phyloP scores from a whole-genome alignment of 92 coral and sea anemone species.

The Palythoa grandis region DNA sequence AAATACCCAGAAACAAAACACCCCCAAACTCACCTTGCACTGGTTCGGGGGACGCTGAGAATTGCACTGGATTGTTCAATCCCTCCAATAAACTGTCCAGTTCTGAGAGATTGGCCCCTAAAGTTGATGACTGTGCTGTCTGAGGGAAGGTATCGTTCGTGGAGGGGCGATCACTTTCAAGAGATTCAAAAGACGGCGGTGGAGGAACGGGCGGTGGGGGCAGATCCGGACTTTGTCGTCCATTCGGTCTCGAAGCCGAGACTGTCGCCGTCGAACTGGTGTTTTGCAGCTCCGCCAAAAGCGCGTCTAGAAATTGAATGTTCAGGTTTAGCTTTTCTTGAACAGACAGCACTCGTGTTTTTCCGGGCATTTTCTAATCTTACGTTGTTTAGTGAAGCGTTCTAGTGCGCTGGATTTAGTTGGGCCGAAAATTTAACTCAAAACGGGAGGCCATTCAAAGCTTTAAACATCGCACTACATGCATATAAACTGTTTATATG shows the following conservation, averaged over 20 bases:
- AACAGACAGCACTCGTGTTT: constrained; percentile 75
- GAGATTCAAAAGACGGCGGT: constrained; percentile 83
- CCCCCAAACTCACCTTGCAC: constrained; percentile 1
- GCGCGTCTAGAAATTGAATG: constrained; percentile 95
- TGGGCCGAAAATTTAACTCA: not conserved
- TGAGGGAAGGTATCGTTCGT: constrained; percentile 64
- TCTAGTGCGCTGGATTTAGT: constrained; percentile 13
- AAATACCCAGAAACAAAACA: not conserved
- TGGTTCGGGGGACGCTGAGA: constrained; percentile 52
- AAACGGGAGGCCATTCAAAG: constrained; percentile 10
- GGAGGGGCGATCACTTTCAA: constrained; percentile 63
- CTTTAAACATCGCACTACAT: constrained; percentile 15
- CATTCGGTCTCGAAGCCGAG: constrained; percentile 52
- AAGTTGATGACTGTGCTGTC: constrained; percentile 70
- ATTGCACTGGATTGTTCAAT: constrained; percentile 72
- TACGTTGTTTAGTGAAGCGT: not conserved
- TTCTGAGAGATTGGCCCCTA: constrained; percentile 94
- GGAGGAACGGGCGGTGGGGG: constrained; percentile 94
- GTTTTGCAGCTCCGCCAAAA: constrained; percentile 89
- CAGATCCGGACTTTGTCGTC: constrained; percentile 80
- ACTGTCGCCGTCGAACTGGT: constrained; percentile 64
- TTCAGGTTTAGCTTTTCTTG: constrained; percentile 86
- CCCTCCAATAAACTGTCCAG: constrained; percentile 92
- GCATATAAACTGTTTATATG: not conserved
- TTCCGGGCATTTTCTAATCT: constrained; percentile 70